These are phyloP conservation scores for Malacoraja senta DNA, from an alignment of 2,797 vertebrate genomes.

Conservation along the genomic window DNA sequence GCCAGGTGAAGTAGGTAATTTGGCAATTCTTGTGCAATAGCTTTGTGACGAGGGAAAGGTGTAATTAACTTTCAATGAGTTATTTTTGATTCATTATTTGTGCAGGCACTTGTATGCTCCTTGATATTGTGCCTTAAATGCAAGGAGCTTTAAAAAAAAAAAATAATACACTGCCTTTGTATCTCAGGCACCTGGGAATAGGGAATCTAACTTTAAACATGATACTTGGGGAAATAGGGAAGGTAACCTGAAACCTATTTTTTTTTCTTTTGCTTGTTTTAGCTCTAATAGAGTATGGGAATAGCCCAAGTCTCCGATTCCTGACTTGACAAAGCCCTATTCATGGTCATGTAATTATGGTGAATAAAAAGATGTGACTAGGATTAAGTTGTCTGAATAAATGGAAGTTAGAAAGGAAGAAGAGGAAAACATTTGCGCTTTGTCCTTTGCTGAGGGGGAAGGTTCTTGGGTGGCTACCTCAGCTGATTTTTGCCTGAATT, in stretches of 20 bases:
- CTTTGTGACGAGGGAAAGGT: neutral
- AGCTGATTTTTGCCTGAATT: neutral
- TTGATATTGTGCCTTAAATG: neutral
- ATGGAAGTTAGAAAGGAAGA: neutral
- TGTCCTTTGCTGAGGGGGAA: neutral
- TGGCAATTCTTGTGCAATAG: neutral
- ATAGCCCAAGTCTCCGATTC: neutral
- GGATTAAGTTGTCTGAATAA: neutral
- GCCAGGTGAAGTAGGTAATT: neutral
- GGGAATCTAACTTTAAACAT: neutral
- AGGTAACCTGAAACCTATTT: neutral
- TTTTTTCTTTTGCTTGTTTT: neutral
- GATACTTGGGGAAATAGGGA: neutral
- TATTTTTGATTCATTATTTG: neutral
- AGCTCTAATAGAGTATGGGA: neutral
- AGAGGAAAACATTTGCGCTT: conserved; percentile 24
- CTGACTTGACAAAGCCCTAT: neutral
- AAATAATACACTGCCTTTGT: neutral
- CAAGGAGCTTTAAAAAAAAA: no score
- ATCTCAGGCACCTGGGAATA: neutral
- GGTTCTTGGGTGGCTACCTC: neutral
- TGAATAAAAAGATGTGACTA: neutral
- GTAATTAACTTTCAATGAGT: neutral
- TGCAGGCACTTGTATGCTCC: neutral
- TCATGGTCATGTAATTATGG: conserved; percentile 14